These are phyloP conservation scores for Polyploca ridens DNA, from an alignment of 2,888 invertebrate genomes.

Conservation along the genomic window DNA sequence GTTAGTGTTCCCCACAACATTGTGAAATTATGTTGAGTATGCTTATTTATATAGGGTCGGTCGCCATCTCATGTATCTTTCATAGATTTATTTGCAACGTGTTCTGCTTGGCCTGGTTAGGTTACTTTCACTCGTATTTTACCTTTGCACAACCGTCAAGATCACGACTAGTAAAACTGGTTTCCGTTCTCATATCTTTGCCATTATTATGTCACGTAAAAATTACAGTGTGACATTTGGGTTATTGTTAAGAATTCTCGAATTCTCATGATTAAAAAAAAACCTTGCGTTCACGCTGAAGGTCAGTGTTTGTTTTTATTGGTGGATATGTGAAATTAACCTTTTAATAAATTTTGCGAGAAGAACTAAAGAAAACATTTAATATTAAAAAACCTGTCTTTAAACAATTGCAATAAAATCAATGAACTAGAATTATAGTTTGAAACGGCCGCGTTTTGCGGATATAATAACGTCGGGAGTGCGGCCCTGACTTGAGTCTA, in stretches of 20 bases:
- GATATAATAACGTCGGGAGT: constrained; percentile 37
- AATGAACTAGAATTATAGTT: background rate
- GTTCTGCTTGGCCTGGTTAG: constrained; percentile 33
- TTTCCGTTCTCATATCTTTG: constrained; percentile 41
- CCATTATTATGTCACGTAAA: constrained; percentile 34
- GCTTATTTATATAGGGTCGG: constrained; percentile 31
- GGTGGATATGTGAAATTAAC: background rate
- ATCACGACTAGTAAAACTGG: constrained; percentile 47
- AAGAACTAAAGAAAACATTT: background rate
- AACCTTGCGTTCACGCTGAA: background rate
- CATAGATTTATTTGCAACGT: constrained; percentile 36
- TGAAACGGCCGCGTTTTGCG: constrained; percentile 11
- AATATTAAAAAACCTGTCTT: background rate
- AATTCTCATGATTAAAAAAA: background rate
- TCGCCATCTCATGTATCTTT: constrained; percentile 28
- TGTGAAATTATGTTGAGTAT: constrained; percentile 35
- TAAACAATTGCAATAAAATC: background rate
- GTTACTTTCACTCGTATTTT: constrained; percentile 56
- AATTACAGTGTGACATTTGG: constrained; percentile 18
- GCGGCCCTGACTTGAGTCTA: constrained; percentile 52
- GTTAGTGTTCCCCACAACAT: constrained; percentile 32
- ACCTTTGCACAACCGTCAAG: constrained; percentile 50
- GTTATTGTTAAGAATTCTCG: background rate
- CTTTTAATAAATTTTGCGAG: no score
- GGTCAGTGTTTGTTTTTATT: background rate